These are phyloP conservation scores for Cyprinodon variegatus DNA, from an alignment of 2,113 vertebrate genomes.

Conservation along the genomic window DNA sequence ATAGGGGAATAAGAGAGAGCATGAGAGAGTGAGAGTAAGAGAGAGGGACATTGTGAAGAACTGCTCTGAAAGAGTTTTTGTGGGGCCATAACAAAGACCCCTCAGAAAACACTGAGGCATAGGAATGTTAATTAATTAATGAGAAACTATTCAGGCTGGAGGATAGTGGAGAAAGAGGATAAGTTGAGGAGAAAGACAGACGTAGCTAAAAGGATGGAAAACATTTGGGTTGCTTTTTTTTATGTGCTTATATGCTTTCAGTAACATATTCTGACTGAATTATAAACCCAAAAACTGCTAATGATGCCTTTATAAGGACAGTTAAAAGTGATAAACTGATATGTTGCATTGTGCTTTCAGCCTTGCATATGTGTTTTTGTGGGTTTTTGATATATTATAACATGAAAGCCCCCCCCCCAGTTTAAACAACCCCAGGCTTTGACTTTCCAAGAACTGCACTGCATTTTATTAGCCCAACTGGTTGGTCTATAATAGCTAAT, in stretches of 20 bases:
- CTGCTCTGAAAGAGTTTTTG: slow-evolving; percentile 75
- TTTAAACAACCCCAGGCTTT: slow-evolving; percentile 2
- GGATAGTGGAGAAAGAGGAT: slow-evolving; percentile 55
- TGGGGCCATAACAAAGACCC: slow-evolving; percentile 74
- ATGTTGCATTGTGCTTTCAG: slow-evolving; percentile 3
- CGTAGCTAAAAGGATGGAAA: slow-evolving; percentile 2
- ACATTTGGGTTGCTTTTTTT: slow-evolving; percentile 14
- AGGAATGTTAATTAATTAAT: slow-evolving; percentile 85
- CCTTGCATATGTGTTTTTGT: slow-evolving; percentile 4
- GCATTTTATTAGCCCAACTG: slow-evolving; percentile 15
- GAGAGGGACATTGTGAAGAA: slow-evolving; percentile 66
- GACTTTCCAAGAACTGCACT: slow-evolving; percentile 30
- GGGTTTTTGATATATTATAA: neutral
- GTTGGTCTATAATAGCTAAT: slow-evolving; percentile 35
- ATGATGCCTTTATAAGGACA: neutral
- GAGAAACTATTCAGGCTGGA: slow-evolving; percentile 77
- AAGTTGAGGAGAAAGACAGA: slow-evolving; percentile 47
- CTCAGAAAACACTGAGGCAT: slow-evolving; percentile 77
- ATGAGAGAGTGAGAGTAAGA: slow-evolving; percentile 16
- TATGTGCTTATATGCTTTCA: slow-evolving; percentile 12
- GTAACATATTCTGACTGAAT: neutral
- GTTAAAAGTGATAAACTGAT: neutral
- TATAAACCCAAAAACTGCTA: neutral
- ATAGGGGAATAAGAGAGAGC: slow-evolving; percentile 29
- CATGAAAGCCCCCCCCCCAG: slow-evolving; percentile 10